Conservation (phyloP, 2,888 invertebrate genomes). For the Phaedon cochleariae region DNA sequence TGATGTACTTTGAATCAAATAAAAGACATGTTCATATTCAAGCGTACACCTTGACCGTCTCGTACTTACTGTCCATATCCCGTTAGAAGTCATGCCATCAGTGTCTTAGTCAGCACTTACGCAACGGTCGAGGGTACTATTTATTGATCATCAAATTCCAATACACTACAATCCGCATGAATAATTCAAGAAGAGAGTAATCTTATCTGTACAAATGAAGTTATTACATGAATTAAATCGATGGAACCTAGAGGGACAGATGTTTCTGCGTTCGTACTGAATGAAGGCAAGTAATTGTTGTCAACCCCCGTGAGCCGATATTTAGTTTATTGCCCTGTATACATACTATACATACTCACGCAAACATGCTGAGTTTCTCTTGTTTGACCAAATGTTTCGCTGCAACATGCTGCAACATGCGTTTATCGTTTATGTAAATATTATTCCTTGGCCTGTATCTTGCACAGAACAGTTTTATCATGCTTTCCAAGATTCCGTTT, state of each 20-base stretch:
- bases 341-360: too few relatives aligned
- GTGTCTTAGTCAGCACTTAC: too few relatives aligned
- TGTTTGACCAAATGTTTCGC: background rate
- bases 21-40: too few relatives aligned
- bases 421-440: background rate
- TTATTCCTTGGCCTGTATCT: too few relatives aligned
- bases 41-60: too few relatives aligned
- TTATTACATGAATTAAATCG: slow-evolving; percentile 24
- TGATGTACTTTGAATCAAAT: too few relatives aligned
- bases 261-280: background rate
- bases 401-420: background rate
- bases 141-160: too few relatives aligned
- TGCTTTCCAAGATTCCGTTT: too few relatives aligned
- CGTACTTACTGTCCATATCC: too few relatives aligned
- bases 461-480: too few relatives aligned
- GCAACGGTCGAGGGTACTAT: too few relatives aligned
- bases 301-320: background rate
- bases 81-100: too few relatives aligned
- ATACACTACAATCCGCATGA: slow-evolving; percentile 4
- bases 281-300: background rate
- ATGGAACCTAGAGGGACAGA: background rate
- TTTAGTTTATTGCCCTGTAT: background rate
- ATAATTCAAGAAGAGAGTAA: slow-evolving; percentile 16
- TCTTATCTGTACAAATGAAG: slow-evolving; percentile 29
- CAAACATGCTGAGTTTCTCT: background rate